Percentiles rank a stretch among this genome's conserved stretches.
These are phyloP conservation scores for Peromyscus melanophrys DNA, from an alignment of 2,797 vertebrate genomes.

Conservation along the genomic window DNA sequence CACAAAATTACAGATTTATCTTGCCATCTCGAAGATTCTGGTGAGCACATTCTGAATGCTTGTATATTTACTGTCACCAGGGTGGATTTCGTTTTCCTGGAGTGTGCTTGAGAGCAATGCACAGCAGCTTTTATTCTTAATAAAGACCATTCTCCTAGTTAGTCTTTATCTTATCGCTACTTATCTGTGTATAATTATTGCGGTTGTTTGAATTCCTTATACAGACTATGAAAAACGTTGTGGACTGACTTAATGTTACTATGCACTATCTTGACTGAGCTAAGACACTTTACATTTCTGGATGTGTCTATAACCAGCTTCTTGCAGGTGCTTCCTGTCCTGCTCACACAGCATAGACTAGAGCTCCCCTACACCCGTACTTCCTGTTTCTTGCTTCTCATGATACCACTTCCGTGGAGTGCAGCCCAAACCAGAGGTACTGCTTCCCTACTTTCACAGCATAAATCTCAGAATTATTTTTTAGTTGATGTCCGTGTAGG, in stretches of 20 bases:
- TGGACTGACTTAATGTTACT: not conserved
- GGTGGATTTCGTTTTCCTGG: not conserved
- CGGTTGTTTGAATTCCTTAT: conserved; percentile 31
- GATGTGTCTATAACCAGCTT: not conserved
- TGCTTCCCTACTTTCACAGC: conserved; percentile 29
- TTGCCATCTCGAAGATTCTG: conserved; percentile 22
- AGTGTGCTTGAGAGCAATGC: not conserved
- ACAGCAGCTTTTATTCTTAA: conserved; percentile 52
- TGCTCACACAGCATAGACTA: not conserved
- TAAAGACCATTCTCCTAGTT: conserved; percentile 24
- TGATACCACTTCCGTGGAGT: not conserved
- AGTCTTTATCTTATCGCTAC: conserved; percentile 40
- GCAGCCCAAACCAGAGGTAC: not conserved
- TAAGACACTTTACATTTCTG: conserved; percentile 5
- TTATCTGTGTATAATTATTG: conserved; percentile 20
- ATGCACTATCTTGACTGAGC: conserved; percentile 16
- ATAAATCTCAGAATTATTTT: conserved; percentile 29
- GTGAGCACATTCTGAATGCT: not conserved
- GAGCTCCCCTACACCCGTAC: not conserved
- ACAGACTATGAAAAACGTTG: not conserved
- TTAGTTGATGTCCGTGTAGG: not conserved
- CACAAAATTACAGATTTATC: conserved; percentile 42
- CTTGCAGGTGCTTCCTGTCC: not conserved
- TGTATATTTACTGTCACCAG: conserved; percentile 13
- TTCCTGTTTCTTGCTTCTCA: conserved; percentile 26